These are phyloP conservation scores for Gymnoscopelus microlampas DNA, from an alignment of 2,797 vertebrate genomes.

Conservation along the genomic window DNA sequence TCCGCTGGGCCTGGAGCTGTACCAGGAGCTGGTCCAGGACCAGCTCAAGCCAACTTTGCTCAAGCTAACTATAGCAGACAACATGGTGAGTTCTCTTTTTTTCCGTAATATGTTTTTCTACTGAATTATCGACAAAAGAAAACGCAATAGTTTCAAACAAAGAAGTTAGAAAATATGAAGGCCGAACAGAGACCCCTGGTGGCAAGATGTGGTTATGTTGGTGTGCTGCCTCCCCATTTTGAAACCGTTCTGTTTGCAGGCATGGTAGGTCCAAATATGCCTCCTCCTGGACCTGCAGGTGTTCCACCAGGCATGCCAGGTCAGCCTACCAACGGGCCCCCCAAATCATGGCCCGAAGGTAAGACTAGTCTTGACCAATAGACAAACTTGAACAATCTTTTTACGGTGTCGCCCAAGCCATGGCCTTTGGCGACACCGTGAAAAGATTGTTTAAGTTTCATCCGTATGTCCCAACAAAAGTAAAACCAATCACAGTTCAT, in stretches of 20 bases:
- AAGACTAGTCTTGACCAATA: neutral
- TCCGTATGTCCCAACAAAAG: no score
- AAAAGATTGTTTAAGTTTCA: no score
- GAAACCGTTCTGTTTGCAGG: slow-evolving; percentile 69
- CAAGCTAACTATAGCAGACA: slow-evolving; percentile 85
- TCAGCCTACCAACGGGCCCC: slow-evolving; percentile 91
- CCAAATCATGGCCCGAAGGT: slow-evolving; percentile 98
- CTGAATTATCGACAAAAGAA: neutral
- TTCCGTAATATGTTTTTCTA: neutral
- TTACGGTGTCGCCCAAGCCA: no score
- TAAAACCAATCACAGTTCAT: no score
- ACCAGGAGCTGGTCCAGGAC: slow-evolving; percentile 69
- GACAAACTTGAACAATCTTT: no score
- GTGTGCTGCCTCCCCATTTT: neutral
- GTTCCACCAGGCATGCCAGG: slow-evolving; percentile 93
- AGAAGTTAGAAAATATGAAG: neutral
- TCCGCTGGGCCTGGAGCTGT: slow-evolving; percentile 81
- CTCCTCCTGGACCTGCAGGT: slow-evolving; percentile 91
- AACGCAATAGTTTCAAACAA: slow-evolving; percentile 25
- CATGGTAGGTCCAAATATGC: slow-evolving; percentile 95
- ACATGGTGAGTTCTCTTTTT: slow-evolving; percentile 82
- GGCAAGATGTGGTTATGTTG: slow-evolving; percentile 12
- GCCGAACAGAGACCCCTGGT: slow-evolving; percentile 53
- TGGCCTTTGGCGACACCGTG: no score
- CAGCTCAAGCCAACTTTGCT: slow-evolving; percentile 76